Evolutionary conservation across 2,797 vertebrate species (phyloP), one percentile per base, ranked within the genome.

Genomic region (Sardinella longiceps): DNA sequence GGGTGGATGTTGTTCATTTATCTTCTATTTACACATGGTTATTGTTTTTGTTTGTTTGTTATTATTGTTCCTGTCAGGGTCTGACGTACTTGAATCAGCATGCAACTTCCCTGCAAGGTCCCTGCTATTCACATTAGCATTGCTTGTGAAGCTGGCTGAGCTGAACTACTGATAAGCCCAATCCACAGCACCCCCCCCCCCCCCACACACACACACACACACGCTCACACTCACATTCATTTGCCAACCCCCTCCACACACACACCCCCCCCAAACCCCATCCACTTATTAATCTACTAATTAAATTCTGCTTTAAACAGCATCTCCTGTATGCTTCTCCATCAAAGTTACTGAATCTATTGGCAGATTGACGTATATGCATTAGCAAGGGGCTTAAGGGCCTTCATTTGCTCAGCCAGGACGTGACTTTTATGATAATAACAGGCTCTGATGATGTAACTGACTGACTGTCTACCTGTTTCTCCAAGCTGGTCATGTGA

Each of bases 291-390:
- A 77, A 77, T 77, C 37, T 60, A 37, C 70, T 74, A 80, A 28
- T 37, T 28, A n/a, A 58, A 50, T 84, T 84, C 58, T 28, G 51
- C 77, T 63, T 28, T 60, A 43, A 63, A 43, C 37, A 53, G 80
- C 80, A 51, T 81, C 30, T 43, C 58, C 53, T 23, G 28, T 28
- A 25, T 39, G 33, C 18, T 56, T 60, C 37, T 56, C 80, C 74
- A 81, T 84, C 80, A 81, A 84, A 80, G 33, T 45, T 4, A 12
- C 45, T 56, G 30, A 46, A 84, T 58, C 70, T 39, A 20, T 33
- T 77, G 70, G 70, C 70, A 77, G 70, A 43, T 37, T 85, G 84
- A 51, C 85, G 56, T 82, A 25, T 46, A 23, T 70, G 50, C 77
- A 45, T 82, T 85, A 63, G 77, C 23, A 80, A 77, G 85, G 82